A percentile compares a stretch with the other conserved stretches of the same genome.
Conservation (phyloP, 2,888 invertebrate species). For the Calameuta filiformis region DNA sequence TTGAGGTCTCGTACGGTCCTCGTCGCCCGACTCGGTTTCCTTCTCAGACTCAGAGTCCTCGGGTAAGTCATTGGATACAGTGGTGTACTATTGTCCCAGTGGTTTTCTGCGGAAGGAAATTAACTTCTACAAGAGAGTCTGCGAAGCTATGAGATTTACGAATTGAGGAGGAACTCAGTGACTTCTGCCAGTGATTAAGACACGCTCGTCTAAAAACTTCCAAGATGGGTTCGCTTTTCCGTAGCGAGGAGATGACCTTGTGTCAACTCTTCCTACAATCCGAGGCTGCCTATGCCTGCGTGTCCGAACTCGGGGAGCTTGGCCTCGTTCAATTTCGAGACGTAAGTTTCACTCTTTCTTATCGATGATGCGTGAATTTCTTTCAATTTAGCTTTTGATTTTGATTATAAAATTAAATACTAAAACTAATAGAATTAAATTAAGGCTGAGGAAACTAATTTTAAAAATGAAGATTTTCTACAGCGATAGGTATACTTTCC, state of each 20-base stretch:
- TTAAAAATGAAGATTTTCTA: not conserved
- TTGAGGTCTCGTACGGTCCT: not conserved
- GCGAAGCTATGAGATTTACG: too few species aligned
- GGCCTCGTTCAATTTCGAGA: slow-evolving; percentile 98
- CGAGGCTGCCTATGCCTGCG: slow-evolving; percentile 98
- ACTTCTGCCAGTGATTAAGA: too few species aligned
- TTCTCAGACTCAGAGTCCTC: too few species aligned
- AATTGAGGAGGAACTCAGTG: too few species aligned
- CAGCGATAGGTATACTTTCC: too few species aligned
- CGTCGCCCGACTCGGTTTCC: too few species aligned
- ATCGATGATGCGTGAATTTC: not conserved
- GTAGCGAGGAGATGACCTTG: slow-evolving; percentile 98
- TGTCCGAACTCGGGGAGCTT: slow-evolving; percentile 96
- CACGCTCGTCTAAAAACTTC: too few species aligned
- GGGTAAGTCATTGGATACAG: too few species aligned
- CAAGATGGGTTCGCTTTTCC: slow-evolving; percentile 89
- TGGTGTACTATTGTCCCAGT: too few species aligned
- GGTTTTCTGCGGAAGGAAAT: too few species aligned
- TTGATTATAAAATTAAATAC: not conserved
- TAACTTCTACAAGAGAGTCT: too few species aligned
- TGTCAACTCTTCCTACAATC: slow-evolving; percentile 98
- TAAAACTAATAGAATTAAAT: not conserved
- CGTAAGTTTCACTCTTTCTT: slow-evolving; percentile 71
- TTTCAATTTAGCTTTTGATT: not conserved
- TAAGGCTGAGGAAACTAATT: not conserved